Evolutionary conservation across 2,888 invertebrate genomes (phyloP).

Genomic region (Microdon myrmicae): DNA sequence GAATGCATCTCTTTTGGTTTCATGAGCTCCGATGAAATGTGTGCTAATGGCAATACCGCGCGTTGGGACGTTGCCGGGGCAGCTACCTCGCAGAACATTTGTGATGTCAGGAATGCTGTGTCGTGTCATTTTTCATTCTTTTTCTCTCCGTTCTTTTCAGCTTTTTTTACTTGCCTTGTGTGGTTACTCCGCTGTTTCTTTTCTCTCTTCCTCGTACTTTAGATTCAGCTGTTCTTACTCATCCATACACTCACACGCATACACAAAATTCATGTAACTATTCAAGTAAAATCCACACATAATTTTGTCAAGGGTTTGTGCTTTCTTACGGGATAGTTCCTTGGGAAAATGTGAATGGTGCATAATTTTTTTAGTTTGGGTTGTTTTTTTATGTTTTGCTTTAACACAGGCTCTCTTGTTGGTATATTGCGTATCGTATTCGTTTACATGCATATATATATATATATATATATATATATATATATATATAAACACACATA

Average conservation of each 20-base stretch:
- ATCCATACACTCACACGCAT: conserved; percentile 13
- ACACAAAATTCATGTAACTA: conserved; percentile 9
- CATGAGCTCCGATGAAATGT: conserved; percentile 41
- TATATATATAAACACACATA: no score
- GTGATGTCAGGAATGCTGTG: conserved; percentile 32
- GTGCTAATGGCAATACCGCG: conserved; percentile 39
- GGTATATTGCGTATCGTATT: no score
- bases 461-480: no score
- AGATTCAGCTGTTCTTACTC: conserved; percentile 18
- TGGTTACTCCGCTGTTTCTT: conserved; percentile 32
- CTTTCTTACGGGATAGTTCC: conserved; percentile 48
- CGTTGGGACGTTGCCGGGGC: conserved; percentile 17
- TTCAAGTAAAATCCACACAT: no score
- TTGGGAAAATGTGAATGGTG: conserved; percentile 52
- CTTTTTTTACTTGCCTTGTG: conserved; percentile 16
- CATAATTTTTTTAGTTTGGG: conserved; percentile 38
- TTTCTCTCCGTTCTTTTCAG: conserved; percentile 11
- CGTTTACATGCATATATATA: no score
- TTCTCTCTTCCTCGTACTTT: conserved; percentile 17
- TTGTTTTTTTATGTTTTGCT: conserved; percentile 10
- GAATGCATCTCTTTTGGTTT: conserved; percentile 42
- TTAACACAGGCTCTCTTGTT: no score
- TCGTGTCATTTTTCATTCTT: conserved; percentile 18
- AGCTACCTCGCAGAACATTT: conserved; percentile 28
- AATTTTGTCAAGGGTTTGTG: conserved; percentile 51